Conservation (phyloP, 2,888 invertebrate species). For the Patella depressa region DNA sequence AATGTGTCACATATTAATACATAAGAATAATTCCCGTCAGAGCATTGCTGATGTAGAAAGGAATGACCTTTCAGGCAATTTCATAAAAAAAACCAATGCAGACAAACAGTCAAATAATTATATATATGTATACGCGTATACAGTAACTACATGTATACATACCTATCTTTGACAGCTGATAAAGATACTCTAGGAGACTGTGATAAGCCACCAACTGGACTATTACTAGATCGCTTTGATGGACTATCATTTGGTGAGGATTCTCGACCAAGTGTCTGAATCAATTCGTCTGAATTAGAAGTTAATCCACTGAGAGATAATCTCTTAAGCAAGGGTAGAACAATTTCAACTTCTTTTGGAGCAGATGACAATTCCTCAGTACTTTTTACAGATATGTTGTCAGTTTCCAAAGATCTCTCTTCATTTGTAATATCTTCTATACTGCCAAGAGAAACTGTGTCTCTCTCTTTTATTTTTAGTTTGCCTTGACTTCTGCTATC, state of each 20-base stretch:
- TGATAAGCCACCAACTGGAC: not conserved
- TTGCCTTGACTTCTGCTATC: not conserved
- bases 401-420: not conserved
- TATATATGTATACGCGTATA: not conserved
- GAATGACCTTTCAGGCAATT: too few species aligned
- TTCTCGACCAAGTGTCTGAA: conserved; percentile 8
- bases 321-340: conserved; percentile 37
- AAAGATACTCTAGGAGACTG: conserved; percentile 18
- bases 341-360: conserved; percentile 23
- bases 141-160: not conserved
- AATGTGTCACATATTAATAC: too few species aligned
- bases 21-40: too few species aligned
- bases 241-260: not conserved
- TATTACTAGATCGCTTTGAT: not conserved
- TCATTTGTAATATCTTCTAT: not conserved
- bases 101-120: too few species aligned
- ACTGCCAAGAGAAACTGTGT: not conserved
- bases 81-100: too few species aligned
- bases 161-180: conserved; percentile 24
- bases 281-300: conserved; percentile 1
- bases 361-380: not conserved
- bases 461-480: not conserved
- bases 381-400: not conserved
- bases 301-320: conserved; percentile 32
- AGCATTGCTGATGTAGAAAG: too few species aligned